Evolutionary conservation across 2,113 vertebrate species (phyloP), one percentile per base, ranked within the genome.

Genomic region (Cephalopholis sonnerati): DNA sequence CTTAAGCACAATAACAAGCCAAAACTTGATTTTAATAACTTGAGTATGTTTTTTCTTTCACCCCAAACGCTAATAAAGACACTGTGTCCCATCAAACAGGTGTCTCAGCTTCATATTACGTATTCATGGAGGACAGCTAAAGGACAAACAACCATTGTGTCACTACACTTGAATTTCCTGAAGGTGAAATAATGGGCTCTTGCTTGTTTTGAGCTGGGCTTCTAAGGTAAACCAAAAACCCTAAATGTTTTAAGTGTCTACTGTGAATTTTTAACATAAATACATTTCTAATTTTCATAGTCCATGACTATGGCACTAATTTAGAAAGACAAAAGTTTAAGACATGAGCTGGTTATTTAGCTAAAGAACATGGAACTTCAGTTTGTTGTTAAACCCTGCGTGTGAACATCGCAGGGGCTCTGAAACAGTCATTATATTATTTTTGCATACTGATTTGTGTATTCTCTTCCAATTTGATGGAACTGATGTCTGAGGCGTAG

Each of bases 1-100:
- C 92, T 92, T 95, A 95, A 92, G 92, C 93, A 89, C 90, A 92
- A 90, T 88, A 91, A 74, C 77, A 84, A 90, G 92, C 79, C 91
- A 82, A 77, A 86, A 92, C 70, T 92, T 94, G 89, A 95, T n/a
- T n/a, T n/a, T n/a, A n/a, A n/a, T n/a, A n/a, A n/a, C n/a, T n/a
- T 32, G 1, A 22, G 2, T 24, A 7, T 36, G 7, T 94, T 96
- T 96, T 95, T 94, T 95, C 95, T 94, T 92, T 93, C 92, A 95
- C 94, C 95, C 87, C 92, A 95, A 93, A 94, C 93, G 85, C 92
- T 93, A 95, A 95, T 95, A 95, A 95, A 96, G 85, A 94, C 87
- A 88, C 87, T 67, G 85, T 93, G 94, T 94, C 91, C 93, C 91
- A 94, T 94, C 90, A 84, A 90, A 83, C 82, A 32, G 1, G n/a